Conservation (phyloP, 2,113 vertebrate genomes). For the Rhinolophus ferrumequinum region DNA sequence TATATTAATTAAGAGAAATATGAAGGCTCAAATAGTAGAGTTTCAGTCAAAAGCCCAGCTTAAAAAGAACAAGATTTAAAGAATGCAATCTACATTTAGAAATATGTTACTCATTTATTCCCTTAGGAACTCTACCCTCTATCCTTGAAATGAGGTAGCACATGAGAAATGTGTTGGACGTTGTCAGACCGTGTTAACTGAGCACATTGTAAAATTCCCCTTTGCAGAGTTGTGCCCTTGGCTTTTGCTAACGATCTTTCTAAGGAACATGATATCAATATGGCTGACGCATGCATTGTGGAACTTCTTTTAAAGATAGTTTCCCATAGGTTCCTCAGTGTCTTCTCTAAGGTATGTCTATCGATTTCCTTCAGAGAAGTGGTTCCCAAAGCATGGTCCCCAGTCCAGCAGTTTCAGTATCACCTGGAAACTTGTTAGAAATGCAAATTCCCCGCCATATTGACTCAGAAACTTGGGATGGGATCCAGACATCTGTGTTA, state of each 20-base stretch:
- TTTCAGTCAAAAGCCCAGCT: not conserved
- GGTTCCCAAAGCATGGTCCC: not conserved
- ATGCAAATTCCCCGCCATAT: not conserved
- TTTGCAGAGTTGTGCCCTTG: not conserved
- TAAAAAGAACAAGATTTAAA: not conserved
- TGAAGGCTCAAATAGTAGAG: not conserved
- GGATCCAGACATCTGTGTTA: not conserved
- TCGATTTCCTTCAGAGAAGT: not conserved
- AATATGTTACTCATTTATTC: not conserved
- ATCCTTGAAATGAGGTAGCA: not conserved
- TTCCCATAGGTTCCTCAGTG: not conserved
- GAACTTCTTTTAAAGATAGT: not conserved
- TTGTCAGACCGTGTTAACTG: not conserved
- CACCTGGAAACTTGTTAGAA: not conserved
- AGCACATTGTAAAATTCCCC: not conserved
- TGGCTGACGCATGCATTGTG: not conserved
- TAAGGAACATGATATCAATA: not conserved
- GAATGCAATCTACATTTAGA: not conserved
- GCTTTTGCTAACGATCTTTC: not conserved
- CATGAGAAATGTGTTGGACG: not conserved
- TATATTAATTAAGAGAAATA: not conserved
- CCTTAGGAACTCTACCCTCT: not conserved
- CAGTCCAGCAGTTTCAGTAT: not conserved
- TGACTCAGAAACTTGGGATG: not conserved
- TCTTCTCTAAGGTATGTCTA: not conserved